phyloP scores from a whole-genome alignment of 2,888 invertebrate species.

The Melangyna quadrimaculata region DNA sequence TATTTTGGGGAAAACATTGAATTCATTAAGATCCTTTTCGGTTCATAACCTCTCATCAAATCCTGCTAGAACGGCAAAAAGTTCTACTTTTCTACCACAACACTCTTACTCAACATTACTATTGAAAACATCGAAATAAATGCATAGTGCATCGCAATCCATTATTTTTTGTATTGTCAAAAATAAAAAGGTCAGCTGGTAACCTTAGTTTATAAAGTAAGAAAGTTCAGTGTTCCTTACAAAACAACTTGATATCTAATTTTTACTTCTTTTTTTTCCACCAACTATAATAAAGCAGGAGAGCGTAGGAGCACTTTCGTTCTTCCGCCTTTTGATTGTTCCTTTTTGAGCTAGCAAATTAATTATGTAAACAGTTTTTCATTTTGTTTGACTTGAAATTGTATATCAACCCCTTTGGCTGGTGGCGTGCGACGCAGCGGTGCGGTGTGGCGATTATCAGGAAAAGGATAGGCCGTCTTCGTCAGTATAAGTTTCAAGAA shows the following conservation, averaged over 20 bases:
- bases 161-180: too few relatives aligned
- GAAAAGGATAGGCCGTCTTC: conserved; percentile 37
- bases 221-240: conserved; percentile 28
- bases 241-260: background rate
- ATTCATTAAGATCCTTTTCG: too few relatives aligned
- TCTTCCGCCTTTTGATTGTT: conserved; percentile 67
- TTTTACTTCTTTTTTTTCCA: background rate
- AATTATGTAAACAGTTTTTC: conserved; percentile 76
- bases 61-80: too few relatives aligned
- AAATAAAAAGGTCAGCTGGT: background rate
- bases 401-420: background rate
- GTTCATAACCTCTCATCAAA: too few relatives aligned
- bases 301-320: conserved; percentile 29
- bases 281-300: background rate
- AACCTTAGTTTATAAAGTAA: background rate
- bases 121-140: too few relatives aligned
- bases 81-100: too few relatives aligned
- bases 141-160: too few relatives aligned
- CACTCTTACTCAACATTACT: too few relatives aligned
- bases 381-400: conserved; percentile 72
- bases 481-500: background rate
- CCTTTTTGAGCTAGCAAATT: conserved; percentile 72
- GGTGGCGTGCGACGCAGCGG: background rate
- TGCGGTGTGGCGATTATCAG: background rate
- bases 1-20: too few relatives aligned